A percentile compares a stretch with the other conserved stretches of the same genome.
Conservation (phyloP, 1,140 invertebrate genomes). For the Nephotettix cincticeps region DNA sequence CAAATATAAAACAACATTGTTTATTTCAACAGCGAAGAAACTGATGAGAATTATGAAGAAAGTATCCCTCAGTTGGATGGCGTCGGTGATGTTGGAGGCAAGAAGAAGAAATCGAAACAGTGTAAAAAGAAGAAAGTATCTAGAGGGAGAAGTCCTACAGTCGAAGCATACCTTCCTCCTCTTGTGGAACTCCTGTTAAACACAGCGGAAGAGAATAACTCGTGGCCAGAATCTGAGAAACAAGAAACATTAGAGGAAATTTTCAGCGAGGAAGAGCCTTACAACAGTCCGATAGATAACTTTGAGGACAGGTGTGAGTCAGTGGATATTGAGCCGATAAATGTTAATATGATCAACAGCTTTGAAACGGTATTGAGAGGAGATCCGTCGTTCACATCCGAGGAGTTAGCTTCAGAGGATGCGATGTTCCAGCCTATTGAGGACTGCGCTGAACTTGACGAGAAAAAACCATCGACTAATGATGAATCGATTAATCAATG, state of each 20-base stretch:
- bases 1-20: background rate
- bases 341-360: background rate
- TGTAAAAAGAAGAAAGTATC: background rate
- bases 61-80: conserved; percentile 27
- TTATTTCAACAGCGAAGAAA: background rate
- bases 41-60: background rate
- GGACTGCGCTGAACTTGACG: background rate
- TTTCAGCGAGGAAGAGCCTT: background rate
- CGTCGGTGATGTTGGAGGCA: background rate
- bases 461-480: background rate
- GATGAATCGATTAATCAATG: too few relatives aligned
- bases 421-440: background rate
- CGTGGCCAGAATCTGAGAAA: background rate
- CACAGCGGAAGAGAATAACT: background rate
- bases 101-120: background rate
- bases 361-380: conserved; percentile 11
- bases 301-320: background rate
- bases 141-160: background rate
- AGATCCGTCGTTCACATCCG: background rate
- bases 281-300: background rate
- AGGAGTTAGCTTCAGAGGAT: conserved; percentile 1
- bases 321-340: background rate
- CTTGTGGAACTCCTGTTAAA: background rate
- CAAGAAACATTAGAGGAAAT: background rate
- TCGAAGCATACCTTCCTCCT: background rate